A percentile compares a stretch with the other conserved stretches of the same genome.
Conservation (phyloP, 2,113 vertebrate species). For the Corvus moneduloides region DNA sequence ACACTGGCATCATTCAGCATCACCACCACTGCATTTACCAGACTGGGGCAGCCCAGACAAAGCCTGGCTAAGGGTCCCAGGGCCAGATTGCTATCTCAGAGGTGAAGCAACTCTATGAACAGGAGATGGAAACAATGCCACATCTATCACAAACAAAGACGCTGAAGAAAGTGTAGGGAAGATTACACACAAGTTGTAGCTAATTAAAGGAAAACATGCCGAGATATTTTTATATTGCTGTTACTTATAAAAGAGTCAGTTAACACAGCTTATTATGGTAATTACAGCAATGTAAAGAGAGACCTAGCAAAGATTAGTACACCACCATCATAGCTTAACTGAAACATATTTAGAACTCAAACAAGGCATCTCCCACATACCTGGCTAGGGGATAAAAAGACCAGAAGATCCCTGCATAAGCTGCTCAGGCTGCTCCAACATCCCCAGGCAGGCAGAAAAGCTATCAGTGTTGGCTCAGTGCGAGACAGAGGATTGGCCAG, state of each 20-base stretch:
- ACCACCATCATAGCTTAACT: not conserved
- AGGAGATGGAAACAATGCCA: not conserved
- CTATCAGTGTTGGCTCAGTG: not conserved
- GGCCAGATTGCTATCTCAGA: not conserved
- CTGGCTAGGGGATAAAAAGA: not conserved
- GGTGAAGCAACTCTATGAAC: not conserved
- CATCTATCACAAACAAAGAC: not conserved
- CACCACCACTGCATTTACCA: not conserved
- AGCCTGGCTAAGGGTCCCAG: not conserved
- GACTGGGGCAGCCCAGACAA: not conserved
- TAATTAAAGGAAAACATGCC: not conserved
- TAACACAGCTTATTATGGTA: slow-evolving; percentile 27
- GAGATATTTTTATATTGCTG: slow-evolving; percentile 7
- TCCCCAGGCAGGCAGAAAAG: not conserved
- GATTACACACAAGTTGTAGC: not conserved
- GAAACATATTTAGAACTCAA: slow-evolving; percentile 29
- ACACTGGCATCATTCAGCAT: not conserved
- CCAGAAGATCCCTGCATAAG: not conserved
- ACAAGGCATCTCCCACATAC: not conserved
- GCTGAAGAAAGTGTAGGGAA: not conserved
- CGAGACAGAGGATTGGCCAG: accelerated
- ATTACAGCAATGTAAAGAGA: slow-evolving; percentile 42
- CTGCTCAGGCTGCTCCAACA: not conserved
- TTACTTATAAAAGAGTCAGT: slow-evolving; percentile 11
- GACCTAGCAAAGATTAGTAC: not conserved